Percentiles rank a stretch among this genome's conserved stretches.
phyloP scores from a whole-genome alignment of 2,113 vertebrate genomes.

The Dipodomys spectabilis region DNA sequence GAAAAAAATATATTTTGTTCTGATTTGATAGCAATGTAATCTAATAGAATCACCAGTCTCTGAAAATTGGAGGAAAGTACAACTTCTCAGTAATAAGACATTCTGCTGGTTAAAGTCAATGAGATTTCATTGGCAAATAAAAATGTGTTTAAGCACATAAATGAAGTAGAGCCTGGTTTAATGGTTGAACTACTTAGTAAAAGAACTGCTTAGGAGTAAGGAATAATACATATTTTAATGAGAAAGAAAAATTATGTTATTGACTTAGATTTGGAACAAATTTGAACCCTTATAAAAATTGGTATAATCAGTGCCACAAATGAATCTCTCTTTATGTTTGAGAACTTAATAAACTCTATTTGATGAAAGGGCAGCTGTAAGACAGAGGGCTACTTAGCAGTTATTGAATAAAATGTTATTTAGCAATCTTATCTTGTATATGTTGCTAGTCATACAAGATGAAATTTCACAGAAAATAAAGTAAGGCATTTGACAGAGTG shows the following conservation, averaged over 20 bases:
- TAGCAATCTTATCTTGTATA: neutral
- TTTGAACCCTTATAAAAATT: constrained; percentile 8
- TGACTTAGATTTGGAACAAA: constrained; percentile 39
- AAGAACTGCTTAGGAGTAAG: neutral
- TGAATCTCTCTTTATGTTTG: neutral
- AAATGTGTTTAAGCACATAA: neutral
- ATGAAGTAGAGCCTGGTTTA: neutral
- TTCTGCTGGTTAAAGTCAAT: neutral
- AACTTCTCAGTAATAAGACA: neutral
- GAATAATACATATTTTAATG: neutral
- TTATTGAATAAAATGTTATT: neutral
- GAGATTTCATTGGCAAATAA: neutral
- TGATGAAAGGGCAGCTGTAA: neutral
- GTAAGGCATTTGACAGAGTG: neutral
- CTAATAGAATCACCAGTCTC: neutral
- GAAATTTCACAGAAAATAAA: neutral
- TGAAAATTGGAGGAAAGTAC: neutral
- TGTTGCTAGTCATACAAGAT: neutral
- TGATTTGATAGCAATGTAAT: neutral
- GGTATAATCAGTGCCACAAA: neutral
- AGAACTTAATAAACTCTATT: neutral
- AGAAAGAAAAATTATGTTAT: constrained; percentile 36
- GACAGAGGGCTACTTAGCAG: neutral
- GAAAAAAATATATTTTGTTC: neutral
- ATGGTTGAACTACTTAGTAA: neutral